Percentiles rank a stretch among this genome's conserved stretches.
phyloP scores from a whole-genome alignment of 1,140 invertebrate species.

The Pseudomyrmex pallidus region DNA sequence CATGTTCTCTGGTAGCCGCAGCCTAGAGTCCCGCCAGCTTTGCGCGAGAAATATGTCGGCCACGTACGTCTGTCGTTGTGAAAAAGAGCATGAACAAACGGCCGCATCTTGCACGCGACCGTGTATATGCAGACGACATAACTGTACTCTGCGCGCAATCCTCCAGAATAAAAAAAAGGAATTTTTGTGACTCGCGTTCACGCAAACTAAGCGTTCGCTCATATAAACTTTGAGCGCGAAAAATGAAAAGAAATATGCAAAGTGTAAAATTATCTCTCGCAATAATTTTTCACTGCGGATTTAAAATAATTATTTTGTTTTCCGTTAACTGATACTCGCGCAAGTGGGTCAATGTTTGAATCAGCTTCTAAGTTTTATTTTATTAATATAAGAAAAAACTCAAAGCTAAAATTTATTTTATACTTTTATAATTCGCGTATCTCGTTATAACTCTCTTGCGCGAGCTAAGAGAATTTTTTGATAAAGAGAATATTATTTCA shows the following conservation, averaged over 20 bases:
- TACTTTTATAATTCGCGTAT: background rate
- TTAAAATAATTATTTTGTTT: no score
- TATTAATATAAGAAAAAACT: no score
- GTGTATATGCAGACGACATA: constrained; percentile 9
- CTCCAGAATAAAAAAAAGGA: background rate
- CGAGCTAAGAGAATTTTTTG: no score
- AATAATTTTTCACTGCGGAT: background rate
- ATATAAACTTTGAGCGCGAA: background rate
- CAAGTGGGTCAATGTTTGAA: no score
- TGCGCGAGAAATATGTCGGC: constrained; percentile 96
- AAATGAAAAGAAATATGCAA: background rate
- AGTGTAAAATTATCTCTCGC: background rate
- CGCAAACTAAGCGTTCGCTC: background rate
- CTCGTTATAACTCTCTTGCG: no score
- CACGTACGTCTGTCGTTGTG: constrained; percentile 91
- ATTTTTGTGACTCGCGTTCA: background rate
- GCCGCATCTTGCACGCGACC: background rate
- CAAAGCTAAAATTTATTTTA: background rate
- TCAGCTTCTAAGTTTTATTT: no score
- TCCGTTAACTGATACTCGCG: no score
- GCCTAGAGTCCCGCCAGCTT: constrained; percentile 94
- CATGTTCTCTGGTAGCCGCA: constrained; percentile 95
- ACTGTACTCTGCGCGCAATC: constrained; percentile 1
- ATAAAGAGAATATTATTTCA: no score
- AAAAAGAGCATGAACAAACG: constrained; percentile 45